Evolutionary conservation across 2,797 vertebrate species (phyloP), one percentile per base, ranked within the genome.

Genomic region (Enteromius treurensis): DNA sequence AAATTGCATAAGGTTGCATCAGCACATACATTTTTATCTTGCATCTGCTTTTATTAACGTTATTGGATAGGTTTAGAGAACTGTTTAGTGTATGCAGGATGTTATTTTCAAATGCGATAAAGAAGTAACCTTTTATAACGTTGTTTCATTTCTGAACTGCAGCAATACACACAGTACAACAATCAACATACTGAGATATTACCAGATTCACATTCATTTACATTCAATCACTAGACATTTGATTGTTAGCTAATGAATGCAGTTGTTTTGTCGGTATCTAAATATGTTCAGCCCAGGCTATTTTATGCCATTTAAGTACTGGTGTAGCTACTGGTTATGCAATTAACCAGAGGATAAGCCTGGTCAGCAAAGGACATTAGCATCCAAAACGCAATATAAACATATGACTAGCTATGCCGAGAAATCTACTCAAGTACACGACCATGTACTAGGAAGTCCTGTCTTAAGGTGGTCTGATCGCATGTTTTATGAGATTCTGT

Each of bases 241-340:
- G 2, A 34, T 37, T 75, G 11, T 34, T 17, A 58, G 6, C 9
- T 55, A 53, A 49, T 37, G 3, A 75, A 34, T 75, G 29, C 19
- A n/a, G 3, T 75, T 23, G 4, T 13, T 79, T 68, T 79, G 14
- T 19, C 53, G 4, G 64, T 68, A n/a, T 26, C 14, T 19, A 29
- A 32, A 78, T 34, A 34, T n/a, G 26, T 51, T 79, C 5, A 67
- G 11, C 45, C 21, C 42, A 51, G 3, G 19, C n/a, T 76, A 42
- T 60, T 78, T 65, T n/a, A 47, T 78, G 42, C 40, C 45, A 47
- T 62, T 49, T 65, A 79, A 67, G 45, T 49, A 11, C 60, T 65
- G 40, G 58, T 77, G 45, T 32, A 32, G n/a, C 17, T 19, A 47
- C 23, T 14, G 29, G 23, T 79, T 79, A 67, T 49, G 19, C 11